Percentiles rank a stretch among this genome's conserved stretches.
phyloP scores from a whole-genome alignment of 1,140 invertebrate species.

The Macrocentrus cingulum region DNA sequence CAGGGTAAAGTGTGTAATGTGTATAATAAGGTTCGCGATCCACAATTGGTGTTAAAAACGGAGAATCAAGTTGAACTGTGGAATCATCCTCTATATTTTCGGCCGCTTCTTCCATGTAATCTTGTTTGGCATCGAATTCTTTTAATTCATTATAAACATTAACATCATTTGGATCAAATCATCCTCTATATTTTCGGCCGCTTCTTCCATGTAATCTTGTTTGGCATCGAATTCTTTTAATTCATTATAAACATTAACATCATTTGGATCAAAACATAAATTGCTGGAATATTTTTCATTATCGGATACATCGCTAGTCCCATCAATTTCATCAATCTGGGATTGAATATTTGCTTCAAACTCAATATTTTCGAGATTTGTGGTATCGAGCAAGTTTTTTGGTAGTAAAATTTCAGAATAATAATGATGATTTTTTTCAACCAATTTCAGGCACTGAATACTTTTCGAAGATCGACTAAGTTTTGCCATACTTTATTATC shows the following conservation, averaged over 20 bases:
- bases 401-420: constrained; percentile 32
- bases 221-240: background rate
- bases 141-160: background rate
- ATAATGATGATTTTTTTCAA: constrained; percentile 30
- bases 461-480: constrained; percentile 8
- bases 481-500: constrained; percentile 20
- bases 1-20: constrained; percentile 32
- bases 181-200: background rate
- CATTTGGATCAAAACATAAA: background rate
- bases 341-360: constrained; percentile 9
- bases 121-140: too few relatives aligned
- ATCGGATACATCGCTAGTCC: background rate
- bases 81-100: background rate
- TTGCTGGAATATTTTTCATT: too few relatives aligned
- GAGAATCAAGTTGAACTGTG: background rate
- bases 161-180: too few relatives aligned
- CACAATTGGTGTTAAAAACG: background rate
- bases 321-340: background rate
- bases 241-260: background rate
- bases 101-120: too few relatives aligned
- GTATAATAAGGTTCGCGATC: constrained; percentile 18
- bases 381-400: background rate
- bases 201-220: background rate
- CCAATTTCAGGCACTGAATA: constrained; percentile 24
- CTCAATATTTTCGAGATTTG: background rate